A percentile compares a stretch with the other conserved stretches of the same genome.
These are phyloP conservation scores for Amblyraja radiata DNA, from an alignment of 2,797 vertebrate species.

Conservation along the genomic window DNA sequence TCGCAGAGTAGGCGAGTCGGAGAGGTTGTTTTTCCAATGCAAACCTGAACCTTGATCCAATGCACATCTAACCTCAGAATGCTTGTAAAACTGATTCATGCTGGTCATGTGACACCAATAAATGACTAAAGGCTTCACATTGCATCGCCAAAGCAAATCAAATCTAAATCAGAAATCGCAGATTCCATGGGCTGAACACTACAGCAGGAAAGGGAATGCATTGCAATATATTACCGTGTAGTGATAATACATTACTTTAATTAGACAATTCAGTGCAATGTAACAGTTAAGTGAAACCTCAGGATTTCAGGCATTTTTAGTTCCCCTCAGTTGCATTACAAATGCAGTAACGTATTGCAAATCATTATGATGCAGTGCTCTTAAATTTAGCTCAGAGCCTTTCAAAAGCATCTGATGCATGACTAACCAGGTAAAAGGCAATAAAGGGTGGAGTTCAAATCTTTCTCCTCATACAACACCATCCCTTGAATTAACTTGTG, in stretches of 20 bases:
- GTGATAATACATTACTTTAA: not conserved
- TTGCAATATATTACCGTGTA: not conserved
- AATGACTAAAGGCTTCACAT: not conserved
- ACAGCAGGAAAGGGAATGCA: not conserved
- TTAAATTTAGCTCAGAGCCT: not conserved
- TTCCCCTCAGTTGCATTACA: not conserved
- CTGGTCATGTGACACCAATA: not conserved
- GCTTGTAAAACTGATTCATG: not conserved
- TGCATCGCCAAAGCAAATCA: not conserved
- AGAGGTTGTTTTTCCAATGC: not conserved
- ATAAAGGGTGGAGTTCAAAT: not conserved
- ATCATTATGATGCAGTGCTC: not conserved
- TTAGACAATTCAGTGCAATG: not conserved
- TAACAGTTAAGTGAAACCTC: not conserved
- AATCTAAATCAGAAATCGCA: not conserved
- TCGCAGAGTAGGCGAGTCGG: not conserved
- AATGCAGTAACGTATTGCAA: not conserved
- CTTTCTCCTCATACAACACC: not conserved
- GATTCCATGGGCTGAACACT: not conserved
- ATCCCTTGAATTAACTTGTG: not conserved
- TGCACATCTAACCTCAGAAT: not conserved
- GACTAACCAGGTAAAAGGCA: not conserved
- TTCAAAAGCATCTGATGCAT: not conserved
- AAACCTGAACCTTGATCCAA: not conserved
- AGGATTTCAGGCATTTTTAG: not conserved